Percentiles rank a stretch among this genome's conserved stretches.
These are phyloP conservation scores for Coboldia fuscipes DNA, from an alignment of 1,140 invertebrate genomes.

Conservation along the genomic window DNA sequence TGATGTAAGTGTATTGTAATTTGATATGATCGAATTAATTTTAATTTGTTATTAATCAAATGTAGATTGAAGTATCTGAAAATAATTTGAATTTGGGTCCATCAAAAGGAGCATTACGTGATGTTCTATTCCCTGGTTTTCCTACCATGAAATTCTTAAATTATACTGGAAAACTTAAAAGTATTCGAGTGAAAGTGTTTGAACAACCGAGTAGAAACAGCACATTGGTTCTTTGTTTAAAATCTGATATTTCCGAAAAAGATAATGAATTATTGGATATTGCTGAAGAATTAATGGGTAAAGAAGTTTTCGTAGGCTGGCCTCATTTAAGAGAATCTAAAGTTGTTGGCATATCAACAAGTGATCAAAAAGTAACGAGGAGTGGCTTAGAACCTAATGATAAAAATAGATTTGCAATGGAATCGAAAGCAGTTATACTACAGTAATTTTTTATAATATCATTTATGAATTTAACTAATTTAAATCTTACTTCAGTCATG, in stretches of 20 bases:
- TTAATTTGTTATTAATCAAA: no score
- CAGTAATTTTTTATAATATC: constrained; percentile 9
- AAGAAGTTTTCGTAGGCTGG: constrained; percentile 63
- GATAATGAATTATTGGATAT: constrained; percentile 26
- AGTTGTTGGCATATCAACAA: constrained; percentile 12
- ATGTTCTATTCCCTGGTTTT: constrained; percentile 72
- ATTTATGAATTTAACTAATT: neutral
- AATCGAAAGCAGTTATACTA: constrained; percentile 11
- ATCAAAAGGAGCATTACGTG: constrained; percentile 39
- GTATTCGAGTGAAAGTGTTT: constrained; percentile 71
- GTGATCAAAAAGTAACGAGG: constrained; percentile 5
- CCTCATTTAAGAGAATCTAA: constrained; percentile 64
- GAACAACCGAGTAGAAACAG: constrained; percentile 55
- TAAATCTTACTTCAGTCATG: constrained; percentile 29
- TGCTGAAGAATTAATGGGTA: constrained; percentile 41
- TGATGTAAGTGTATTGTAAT: neutral
- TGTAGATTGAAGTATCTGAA: constrained; percentile 34
- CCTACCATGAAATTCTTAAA: constrained; percentile 68
- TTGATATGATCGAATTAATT: neutral
- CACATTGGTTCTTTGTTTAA: constrained; percentile 60
- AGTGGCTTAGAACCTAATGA: constrained; percentile 8
- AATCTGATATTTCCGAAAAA: constrained; percentile 7
- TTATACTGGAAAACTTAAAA: constrained; percentile 43
- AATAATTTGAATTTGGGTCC: constrained; percentile 49
- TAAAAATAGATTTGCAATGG: constrained; percentile 9